phyloP scores from a whole-genome alignment of 2,797 vertebrate species.

The Rhincodon typus region DNA sequence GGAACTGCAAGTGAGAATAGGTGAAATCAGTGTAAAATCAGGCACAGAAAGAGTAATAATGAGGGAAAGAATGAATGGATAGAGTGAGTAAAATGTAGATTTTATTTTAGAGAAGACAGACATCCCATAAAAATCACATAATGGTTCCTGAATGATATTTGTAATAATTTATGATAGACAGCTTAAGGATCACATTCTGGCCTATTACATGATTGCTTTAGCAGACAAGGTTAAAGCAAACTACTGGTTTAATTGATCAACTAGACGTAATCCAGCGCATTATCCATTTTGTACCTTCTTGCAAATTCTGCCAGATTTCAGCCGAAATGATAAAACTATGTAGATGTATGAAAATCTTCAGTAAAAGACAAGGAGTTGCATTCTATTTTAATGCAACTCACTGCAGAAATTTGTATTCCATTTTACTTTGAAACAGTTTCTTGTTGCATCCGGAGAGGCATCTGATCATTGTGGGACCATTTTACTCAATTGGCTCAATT shows the following conservation, averaged over 20 bases:
- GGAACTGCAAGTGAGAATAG: neutral
- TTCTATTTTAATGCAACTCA: neutral
- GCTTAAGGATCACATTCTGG: neutral
- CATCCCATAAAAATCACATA: neutral
- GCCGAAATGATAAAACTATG: neutral
- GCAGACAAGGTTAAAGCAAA: neutral
- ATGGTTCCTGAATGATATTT: neutral
- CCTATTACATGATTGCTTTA: neutral
- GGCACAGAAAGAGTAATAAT: neutral
- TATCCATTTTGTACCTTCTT: neutral
- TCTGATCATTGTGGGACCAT: neutral
- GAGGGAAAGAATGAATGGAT: neutral
- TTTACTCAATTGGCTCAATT: neutral
- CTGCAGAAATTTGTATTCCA: neutral
- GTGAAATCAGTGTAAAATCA: neutral
- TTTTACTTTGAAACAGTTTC: neutral
- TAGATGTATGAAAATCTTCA: neutral
- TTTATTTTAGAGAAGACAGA: neutral
- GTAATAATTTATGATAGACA: neutral
- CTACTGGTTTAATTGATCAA: neutral
- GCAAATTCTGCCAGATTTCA: conserved; percentile 3
- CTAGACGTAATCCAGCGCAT: neutral
- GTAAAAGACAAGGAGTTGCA: neutral
- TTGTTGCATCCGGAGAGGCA: neutral
- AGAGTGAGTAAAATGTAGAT: neutral